Percentiles rank a stretch among this genome's conserved stretches.
phyloP scores from a whole-genome alignment of 1,140 invertebrate species.

The Agrypnia vestita region DNA sequence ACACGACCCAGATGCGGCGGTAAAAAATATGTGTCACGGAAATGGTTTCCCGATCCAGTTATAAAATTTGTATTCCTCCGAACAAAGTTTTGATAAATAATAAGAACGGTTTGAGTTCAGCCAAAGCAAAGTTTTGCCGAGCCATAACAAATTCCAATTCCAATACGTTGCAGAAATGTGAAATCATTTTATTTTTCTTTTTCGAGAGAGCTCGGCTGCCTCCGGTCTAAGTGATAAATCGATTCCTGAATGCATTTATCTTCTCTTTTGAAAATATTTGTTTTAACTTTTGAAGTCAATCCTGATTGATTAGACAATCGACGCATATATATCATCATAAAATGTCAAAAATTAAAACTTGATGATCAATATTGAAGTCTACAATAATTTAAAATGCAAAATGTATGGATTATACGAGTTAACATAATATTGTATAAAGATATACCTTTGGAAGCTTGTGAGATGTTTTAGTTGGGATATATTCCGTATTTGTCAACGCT shows the following conservation, averaged over 20 bases:
- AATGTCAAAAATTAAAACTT: too few relatives aligned
- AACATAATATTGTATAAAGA: too few relatives aligned
- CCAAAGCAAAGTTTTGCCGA: neutral
- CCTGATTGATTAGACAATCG: neutral
- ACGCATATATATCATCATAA: neutral
- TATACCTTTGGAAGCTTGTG: too few relatives aligned
- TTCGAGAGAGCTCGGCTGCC: neutral
- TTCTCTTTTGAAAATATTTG: neutral
- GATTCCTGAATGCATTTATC: slow-evolving; percentile 30
- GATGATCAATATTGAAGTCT: too few relatives aligned
- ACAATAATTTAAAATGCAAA: too few relatives aligned
- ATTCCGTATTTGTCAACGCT: too few relatives aligned
- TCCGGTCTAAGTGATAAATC: slow-evolving; percentile 27
- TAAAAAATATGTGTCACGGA: neutral
- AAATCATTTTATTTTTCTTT: neutral
- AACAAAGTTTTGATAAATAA: slow-evolving; percentile 5
- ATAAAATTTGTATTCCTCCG: slow-evolving; percentile 18
- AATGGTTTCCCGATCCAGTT: neutral
- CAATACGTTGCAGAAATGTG: neutral
- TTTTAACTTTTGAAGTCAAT: neutral
- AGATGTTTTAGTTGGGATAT: too few relatives aligned
- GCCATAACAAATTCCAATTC: neutral
- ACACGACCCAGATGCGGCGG: neutral
- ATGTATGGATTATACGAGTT: too few relatives aligned
- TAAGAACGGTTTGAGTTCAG: slow-evolving; percentile 1